Percentiles rank a stretch among this genome's conserved stretches.
phyloP scores from a whole-genome alignment of 2,888 invertebrate species.

The Drosophila quinaria region DNA sequence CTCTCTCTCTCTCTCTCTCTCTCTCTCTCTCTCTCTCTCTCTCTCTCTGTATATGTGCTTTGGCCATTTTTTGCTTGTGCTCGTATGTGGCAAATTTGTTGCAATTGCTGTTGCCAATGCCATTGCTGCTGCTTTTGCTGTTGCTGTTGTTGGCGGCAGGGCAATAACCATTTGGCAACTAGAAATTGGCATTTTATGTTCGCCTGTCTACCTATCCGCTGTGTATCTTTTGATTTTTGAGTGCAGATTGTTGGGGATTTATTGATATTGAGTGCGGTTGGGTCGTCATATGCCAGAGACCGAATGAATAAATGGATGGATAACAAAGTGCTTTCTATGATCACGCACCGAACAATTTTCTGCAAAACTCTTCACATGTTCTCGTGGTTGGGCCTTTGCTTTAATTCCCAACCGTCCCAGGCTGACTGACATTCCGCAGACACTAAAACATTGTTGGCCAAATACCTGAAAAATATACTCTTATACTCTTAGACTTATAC shows the following conservation, averaged over 20 bases:
- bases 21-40: not conserved
- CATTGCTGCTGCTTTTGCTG: slow-evolving; percentile 30
- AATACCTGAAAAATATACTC: slow-evolving; percentile 49
- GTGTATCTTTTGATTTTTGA: slow-evolving; percentile 77
- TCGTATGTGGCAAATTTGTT: slow-evolving; percentile 62
- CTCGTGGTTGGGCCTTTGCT: not conserved
- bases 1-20: not conserved
- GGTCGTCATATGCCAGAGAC: slow-evolving; percentile 8
- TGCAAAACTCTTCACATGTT: slow-evolving; percentile 1
- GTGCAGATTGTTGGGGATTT: slow-evolving; percentile 75
- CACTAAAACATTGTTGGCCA: slow-evolving; percentile 28
- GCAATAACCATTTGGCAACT: slow-evolving; percentile 83
- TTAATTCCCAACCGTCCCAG: not conserved
- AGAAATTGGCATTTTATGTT: slow-evolving; percentile 81
- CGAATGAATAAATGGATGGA: slow-evolving; percentile 17
- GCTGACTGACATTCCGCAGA: slow-evolving; percentile 23
- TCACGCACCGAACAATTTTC: slow-evolving; percentile 4
- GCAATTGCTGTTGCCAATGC: slow-evolving; percentile 38
- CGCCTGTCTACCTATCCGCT: slow-evolving; percentile 59
- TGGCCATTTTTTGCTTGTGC: slow-evolving; percentile 49
- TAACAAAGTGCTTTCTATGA: slow-evolving; percentile 45
- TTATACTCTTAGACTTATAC: slow-evolving; percentile 36
- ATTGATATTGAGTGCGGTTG: slow-evolving; percentile 74
- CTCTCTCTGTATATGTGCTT: slow-evolving; percentile 24
- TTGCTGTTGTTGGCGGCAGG: slow-evolving; percentile 40